These are phyloP conservation scores for Amblyjoppa fuscipennis DNA, from an alignment of 2,888 invertebrate genomes.

Conservation along the genomic window DNA sequence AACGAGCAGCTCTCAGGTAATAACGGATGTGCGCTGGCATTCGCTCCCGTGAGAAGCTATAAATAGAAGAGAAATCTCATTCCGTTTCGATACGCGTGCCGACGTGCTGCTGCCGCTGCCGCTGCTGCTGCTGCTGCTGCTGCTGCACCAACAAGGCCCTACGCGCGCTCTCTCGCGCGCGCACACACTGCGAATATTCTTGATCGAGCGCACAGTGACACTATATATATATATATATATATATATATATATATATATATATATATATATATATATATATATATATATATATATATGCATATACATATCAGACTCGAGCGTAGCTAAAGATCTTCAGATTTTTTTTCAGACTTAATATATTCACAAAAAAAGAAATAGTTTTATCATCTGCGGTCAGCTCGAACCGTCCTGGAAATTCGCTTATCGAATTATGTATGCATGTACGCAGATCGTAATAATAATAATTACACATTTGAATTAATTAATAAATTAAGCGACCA, in stretches of 20 bases:
- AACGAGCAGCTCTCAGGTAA: slow-evolving; percentile 77
- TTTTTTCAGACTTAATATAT: background rate
- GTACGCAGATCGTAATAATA: too few relatives aligned
- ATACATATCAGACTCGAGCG: background rate
- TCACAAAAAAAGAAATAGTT: too few relatives aligned
- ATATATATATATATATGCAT: too few relatives aligned
- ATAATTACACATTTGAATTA: background rate
- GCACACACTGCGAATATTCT: background rate
- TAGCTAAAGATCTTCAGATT: background rate
- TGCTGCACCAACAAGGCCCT: slow-evolving; percentile 26
- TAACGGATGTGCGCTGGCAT: slow-evolving; percentile 81
- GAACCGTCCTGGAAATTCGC: too few relatives aligned
- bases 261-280: too few relatives aligned
- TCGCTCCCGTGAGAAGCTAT: slow-evolving; percentile 78
- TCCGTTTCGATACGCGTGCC: slow-evolving; percentile 81
- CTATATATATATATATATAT: background rate
- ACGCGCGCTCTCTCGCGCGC: background rate
- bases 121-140: too few relatives aligned
- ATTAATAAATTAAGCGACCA: background rate
- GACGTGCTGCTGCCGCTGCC: slow-evolving; percentile 38
- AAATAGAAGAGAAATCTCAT: slow-evolving; percentile 85
- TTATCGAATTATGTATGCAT: too few relatives aligned
- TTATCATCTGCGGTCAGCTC: too few relatives aligned
- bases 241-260: too few relatives aligned
- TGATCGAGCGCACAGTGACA: background rate